Evolutionary conservation across 2,113 vertebrate genomes (phyloP), one percentile per base, ranked within the genome.

Genomic region (Dasypus novemcinctus): DNA sequence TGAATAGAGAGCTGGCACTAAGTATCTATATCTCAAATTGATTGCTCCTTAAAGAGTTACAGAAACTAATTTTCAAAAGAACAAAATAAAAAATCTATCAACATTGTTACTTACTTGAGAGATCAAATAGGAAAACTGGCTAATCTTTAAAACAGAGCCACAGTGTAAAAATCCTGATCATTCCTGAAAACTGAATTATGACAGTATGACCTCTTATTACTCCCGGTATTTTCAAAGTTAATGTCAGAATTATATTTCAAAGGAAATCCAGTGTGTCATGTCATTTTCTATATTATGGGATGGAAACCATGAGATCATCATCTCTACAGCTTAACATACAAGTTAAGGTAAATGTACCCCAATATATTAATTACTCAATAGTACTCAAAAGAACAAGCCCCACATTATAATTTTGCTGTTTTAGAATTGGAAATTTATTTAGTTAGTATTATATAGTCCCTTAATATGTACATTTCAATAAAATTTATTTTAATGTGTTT

Each of bases 351-450:
- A 84, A 93, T 31, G 1, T 89, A 71, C 74, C 31, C 87, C 46
- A 18, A 33, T 66, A 64, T 61, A 36, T 96, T 95, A 96, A 96
- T 97, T 97, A 93, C 33, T 95, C 91, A 94, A 57, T 64, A 91
- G 49, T 78, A 61, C 49, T 94, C 74, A 86, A 57, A 84, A 54
- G 14, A 90, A 76, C 1, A 49, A 88, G 78, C 92, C 29, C 1
- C n/a, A n/a, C n/a, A 63, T 66, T 64, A 31, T 68, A 90, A 81
- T 89, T 94, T 97, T 78, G 20, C 23, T 78, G 75, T 18, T 96
- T 90, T 80, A 92, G 27, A 84, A 64, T 78, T 81, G 93, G 1
- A 12, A 36, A 3, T 14, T 49, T 27, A 68, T 91, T 64, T 31
- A 3, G 5, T 49, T 27, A 68, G 87, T 64, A 6, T 15, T 88